phyloP scores from a whole-genome alignment of 37 sponge, comb jelly and placozoan species.

The Tethya wilhelma region DNA sequence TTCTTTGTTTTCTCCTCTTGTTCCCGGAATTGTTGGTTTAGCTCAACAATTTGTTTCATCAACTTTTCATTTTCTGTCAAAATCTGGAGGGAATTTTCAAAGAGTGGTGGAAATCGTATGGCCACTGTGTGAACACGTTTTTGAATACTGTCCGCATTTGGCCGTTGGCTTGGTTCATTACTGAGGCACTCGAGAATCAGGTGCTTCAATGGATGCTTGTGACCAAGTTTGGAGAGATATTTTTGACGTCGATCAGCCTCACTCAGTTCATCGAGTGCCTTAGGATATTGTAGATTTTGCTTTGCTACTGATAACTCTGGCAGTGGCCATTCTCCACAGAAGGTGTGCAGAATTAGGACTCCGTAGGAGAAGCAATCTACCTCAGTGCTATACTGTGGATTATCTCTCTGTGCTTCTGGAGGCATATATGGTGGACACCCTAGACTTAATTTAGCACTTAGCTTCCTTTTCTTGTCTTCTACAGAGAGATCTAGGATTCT shows the following conservation, averaged over 20 bases:
- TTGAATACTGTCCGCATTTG: not conserved
- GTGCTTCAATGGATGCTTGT: not conserved
- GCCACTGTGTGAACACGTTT: not conserved
- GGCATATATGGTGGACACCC: conserved; percentile 1
- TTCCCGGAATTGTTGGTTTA: no score
- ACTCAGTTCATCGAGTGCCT: not conserved
- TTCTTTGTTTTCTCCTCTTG: no score
- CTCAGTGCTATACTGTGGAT: not conserved
- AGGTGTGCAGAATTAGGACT: not conserved
- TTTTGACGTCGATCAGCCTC: conserved; percentile 8
- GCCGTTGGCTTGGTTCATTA: not conserved
- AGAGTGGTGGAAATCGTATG: no score
- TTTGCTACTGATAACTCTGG: conserved; percentile 2
- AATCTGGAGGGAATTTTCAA: no score
- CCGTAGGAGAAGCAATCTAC: conserved; percentile 4
- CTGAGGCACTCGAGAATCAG: not conserved
- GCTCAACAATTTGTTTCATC: no score
- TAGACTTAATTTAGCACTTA: no score
- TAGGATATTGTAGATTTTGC: not conserved
- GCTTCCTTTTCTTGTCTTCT: no score
- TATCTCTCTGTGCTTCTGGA: not conserved
- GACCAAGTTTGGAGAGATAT: not conserved
- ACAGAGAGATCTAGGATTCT: no score
- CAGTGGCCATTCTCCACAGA: not conserved
- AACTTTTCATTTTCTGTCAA: no score